A percentile compares a stretch with the other conserved stretches of the same genome.
phyloP scores from a whole-genome alignment of 2,888 invertebrate genomes.

The Latheticus oryzae region DNA sequence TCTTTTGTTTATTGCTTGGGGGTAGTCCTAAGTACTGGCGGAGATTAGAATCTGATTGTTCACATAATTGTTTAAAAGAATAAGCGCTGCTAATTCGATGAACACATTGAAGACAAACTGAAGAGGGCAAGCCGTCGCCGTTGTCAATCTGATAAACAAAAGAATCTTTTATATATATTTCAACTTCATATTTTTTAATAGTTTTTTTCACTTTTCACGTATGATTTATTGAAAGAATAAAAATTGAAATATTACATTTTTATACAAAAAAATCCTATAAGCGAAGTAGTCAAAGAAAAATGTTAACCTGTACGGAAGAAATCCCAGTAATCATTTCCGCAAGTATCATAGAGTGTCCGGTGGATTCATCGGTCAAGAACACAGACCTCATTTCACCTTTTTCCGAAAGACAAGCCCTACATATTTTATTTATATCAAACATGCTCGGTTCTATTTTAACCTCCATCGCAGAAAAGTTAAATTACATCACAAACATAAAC shows the following conservation, averaged over 20 bases:
- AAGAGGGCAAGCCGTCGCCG: constrained; percentile 66
- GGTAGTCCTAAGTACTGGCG: constrained; percentile 64
- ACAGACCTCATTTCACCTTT: constrained; percentile 66
- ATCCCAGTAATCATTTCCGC: constrained; percentile 67
- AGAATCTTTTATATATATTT: background rate
- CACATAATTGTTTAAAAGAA: constrained; percentile 67
- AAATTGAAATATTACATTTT: too few relatives aligned
- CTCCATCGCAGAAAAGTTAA: constrained; percentile 55
- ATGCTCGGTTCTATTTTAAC: constrained; percentile 58
- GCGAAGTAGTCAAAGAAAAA: constrained; percentile 6
- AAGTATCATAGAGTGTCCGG: constrained; percentile 62
- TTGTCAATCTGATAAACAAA: constrained; percentile 53
- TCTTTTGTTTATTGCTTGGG: constrained; percentile 51
- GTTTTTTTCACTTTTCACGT: too few relatives aligned
- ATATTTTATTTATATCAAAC: constrained; percentile 65
- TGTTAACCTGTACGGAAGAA: constrained; percentile 63
- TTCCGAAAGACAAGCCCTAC: constrained; percentile 65
- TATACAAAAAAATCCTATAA: background rate
- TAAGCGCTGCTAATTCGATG: constrained; percentile 66
- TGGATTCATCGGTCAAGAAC: constrained; percentile 63
- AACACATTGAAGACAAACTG: constrained; percentile 66
- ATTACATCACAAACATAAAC: constrained; percentile 57
- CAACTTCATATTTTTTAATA: too few relatives aligned
- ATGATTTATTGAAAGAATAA: too few relatives aligned
- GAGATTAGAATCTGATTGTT: constrained; percentile 65